A percentile compares a stretch with the other conserved stretches of the same genome.
phyloP scores from a whole-genome alignment of 35 echinoderm and acorn worm species.

The Ophioderma brevispina region DNA sequence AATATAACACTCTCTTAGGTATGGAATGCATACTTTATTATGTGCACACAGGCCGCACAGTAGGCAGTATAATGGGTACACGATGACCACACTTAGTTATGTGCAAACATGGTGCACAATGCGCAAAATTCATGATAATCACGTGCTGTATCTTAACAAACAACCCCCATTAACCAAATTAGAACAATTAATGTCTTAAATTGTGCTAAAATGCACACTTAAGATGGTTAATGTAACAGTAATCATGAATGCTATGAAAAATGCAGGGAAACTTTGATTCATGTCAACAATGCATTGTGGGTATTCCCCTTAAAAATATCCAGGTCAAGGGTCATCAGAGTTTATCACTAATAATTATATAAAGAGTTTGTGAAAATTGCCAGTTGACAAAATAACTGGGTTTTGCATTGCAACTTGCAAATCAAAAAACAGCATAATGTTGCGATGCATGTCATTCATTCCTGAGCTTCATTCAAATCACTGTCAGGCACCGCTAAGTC shows the following conservation, averaged over 20 bases:
- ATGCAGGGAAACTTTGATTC: not conserved
- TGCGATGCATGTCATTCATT: no score
- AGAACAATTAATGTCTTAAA: not conserved
- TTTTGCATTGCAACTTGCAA: conserved; percentile 4
- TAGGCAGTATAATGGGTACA: no score
- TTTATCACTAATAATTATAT: not conserved
- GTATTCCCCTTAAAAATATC: not conserved
- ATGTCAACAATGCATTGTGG: not conserved
- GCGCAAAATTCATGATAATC: not conserved
- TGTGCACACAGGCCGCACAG: no score
- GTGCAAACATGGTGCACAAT: no score
- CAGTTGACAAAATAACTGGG: conserved; percentile 13
- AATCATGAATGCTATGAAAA: not conserved
- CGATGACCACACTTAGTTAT: no score
- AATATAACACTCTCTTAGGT: no score
- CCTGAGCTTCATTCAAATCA: no score
- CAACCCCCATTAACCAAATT: no score
- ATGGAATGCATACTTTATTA: no score
- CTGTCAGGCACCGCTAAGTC: no score
- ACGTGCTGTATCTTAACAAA: not conserved
- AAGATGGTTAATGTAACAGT: no score
- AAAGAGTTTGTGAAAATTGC: not conserved
- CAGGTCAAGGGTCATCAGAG: not conserved
- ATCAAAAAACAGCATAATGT: not conserved
- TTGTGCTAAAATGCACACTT: not conserved